Base-by-base conservation (phyloP, 2,888 invertebrate species). In the Cheilosia impressa region DNA sequence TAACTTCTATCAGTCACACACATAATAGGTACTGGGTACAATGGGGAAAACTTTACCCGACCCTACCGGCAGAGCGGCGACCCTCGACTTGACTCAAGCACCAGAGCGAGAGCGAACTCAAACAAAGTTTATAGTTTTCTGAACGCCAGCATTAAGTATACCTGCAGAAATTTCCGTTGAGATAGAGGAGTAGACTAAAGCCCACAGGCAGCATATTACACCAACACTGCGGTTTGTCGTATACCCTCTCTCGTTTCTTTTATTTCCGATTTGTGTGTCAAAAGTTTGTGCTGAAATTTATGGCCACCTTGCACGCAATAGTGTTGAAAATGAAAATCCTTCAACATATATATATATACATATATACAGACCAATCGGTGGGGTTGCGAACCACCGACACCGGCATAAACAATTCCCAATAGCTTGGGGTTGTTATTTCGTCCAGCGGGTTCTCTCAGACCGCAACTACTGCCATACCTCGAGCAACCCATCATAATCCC, bases 261-360 rank as follows among this genome's bases (percentile, higher is more conserved):
- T 50, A 53, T 72, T 79, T 79, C 65, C 47, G 58, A 53, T 55
- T 68, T 45, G 58, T 53, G 38, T 62, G 71, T 71, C 66, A 27
- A 62, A 80, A 76, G 71, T 80, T 80, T 85, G 66, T 62, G 69
- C 24, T 80, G 22, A 84, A 84, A 80, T 85, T 85, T 85, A 85
- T 80, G 71, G 66, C 80, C 69, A 68, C 53, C 80, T 76, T 55
- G 69, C 84, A 85, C 75, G 84, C 84, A 76, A 85, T 80, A 85
- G 84, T 80, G 76, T 72, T 80, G 84, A 80, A 84, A 69, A 76
- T 57, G 58, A 19, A 58, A 38, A 58, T 27, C 50, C 52, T 10
- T 13, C 38, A 53, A 15, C 38, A n/a, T 38, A 38, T 4, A 38
- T 38, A 38, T 22, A 22, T 2, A 22, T 2, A 22, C 2, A 22